Evolutionary conservation across 1,140 invertebrate species (phyloP).

Genomic region (Battus philenor): DNA sequence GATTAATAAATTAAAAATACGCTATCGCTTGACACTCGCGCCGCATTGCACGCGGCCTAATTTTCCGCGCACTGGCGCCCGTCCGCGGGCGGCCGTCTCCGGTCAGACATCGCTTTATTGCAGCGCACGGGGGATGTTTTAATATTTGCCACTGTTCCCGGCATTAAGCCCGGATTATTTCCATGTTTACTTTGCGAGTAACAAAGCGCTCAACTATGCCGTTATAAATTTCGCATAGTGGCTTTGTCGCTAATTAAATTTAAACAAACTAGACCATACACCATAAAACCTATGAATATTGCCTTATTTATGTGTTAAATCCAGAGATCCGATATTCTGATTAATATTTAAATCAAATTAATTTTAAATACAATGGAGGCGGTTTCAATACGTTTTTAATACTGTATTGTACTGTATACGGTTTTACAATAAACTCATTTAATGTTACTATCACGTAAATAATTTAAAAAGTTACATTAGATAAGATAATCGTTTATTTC

Average conservation of each 20-base stretch:
- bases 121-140: conserved; percentile 3
- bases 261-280: neutral
- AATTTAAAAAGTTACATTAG: too few relatives aligned
- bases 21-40: neutral
- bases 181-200: conserved; percentile 8
- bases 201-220: conserved; percentile 10
- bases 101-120: conserved; percentile 11
- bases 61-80: neutral
- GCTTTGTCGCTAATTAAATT: conserved; percentile 10
- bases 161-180: conserved; percentile 9
- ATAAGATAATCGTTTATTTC: too few relatives aligned
- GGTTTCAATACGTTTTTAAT: too few relatives aligned
- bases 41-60: neutral
- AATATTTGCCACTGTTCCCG: conserved; percentile 13
- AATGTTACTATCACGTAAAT: too few relatives aligned
- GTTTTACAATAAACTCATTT: too few relatives aligned
- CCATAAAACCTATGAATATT: too few relatives aligned
- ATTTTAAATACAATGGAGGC: too few relatives aligned
- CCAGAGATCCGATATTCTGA: too few relatives aligned
- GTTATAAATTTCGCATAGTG: conserved; percentile 12
- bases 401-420: too few relatives aligned
- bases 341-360: too few relatives aligned
- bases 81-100: neutral
- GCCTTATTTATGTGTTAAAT: too few relatives aligned
- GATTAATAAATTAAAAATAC: neutral